Conservation (phyloP, 2,888 invertebrate genomes). For the Polyommatus iphigenia region DNA sequence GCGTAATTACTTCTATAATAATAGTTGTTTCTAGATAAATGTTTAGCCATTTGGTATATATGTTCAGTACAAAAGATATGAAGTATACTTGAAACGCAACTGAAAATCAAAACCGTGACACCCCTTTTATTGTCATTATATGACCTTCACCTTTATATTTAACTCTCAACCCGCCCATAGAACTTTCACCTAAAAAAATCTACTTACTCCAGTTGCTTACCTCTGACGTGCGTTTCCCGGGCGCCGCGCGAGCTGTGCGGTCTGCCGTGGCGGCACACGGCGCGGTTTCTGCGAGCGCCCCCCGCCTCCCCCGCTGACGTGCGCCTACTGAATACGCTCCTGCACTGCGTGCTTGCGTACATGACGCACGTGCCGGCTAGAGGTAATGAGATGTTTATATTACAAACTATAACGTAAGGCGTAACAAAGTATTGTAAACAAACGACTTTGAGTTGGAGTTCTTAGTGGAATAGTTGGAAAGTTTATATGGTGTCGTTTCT, state of each 20-base stretch:
- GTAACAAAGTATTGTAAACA: too few relatives aligned
- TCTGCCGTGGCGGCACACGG: conserved; percentile 82
- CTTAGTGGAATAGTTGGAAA: too few relatives aligned
- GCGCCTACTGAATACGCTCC: conserved; percentile 74
- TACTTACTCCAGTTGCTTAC: conserved; percentile 60
- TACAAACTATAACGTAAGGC: too few relatives aligned
- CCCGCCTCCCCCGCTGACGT: conserved; percentile 84
- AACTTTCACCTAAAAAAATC: not conserved
- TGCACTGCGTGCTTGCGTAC: conserved; percentile 61
- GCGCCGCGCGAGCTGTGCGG: conserved; percentile 56
- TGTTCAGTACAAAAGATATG: too few relatives aligned
- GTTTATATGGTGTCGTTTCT: too few relatives aligned
- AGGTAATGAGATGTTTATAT: conserved; percentile 46
- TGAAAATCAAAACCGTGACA: too few relatives aligned
- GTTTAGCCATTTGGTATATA: too few relatives aligned
- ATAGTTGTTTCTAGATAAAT: too few relatives aligned
- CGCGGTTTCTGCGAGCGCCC: conserved; percentile 81
- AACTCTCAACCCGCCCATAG: not conserved
- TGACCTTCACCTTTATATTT: too few relatives aligned
- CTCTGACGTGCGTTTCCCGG: conserved; percentile 58
- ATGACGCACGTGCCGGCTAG: conserved; percentile 60
- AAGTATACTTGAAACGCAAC: too few relatives aligned
- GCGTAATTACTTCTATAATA: not conserved
- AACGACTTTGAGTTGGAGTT: too few relatives aligned
- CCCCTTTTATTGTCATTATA: too few relatives aligned